Base-by-base conservation (phyloP, 2,888 invertebrate genomes). In the Caprella mutica region DNA sequence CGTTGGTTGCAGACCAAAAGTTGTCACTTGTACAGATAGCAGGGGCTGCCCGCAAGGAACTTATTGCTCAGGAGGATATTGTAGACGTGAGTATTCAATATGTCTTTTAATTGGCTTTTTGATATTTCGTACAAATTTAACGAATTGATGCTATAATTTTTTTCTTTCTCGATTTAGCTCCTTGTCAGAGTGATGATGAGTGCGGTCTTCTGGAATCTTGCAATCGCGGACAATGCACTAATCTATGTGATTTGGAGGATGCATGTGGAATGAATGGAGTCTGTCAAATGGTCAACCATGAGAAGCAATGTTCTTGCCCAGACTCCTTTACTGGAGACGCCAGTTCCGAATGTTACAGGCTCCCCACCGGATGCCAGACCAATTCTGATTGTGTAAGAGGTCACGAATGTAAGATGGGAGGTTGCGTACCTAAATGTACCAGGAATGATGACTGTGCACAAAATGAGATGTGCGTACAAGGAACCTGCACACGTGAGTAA, bases 291-390 rank as follows among this genome's bases (percentile, higher is more conserved):
- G 75, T 91, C 50, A 90, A 90, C 0, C 92, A 92, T 53, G 89
- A 88, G 70, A 92, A 91, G 70, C 89, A 90, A 73, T 93, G 92
- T 68, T 85, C 86, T 68, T 93, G 92, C 69, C 86, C 89, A 0
- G 77, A 82, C 30, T 89, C 89, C 38, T 91, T 85, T 71, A 86
- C 86, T 69, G 91, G 91, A 46, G 90, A 92, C 73, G 90, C 92
- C 42, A 82, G 85, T 60, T 77, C 88, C 14, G 64, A 66, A 52
- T 64, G 64, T 27, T 61, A 61, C 29, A 50, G 64, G 14, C 58
- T 66, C 14, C 66, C 66, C 5, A 54, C 56, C 24, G 59, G 63
- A 38, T 66, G 66, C 44, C 56, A 59, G 44, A 59, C 30, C n/a
- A 57, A 56, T 30, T 52, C 29, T 21, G 62, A 65, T 51, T 66